Evolutionary conservation across 2,888 invertebrate species (phyloP), one percentile per base, ranked within the genome.

Genomic region (Plagiodera versicolora): DNA sequence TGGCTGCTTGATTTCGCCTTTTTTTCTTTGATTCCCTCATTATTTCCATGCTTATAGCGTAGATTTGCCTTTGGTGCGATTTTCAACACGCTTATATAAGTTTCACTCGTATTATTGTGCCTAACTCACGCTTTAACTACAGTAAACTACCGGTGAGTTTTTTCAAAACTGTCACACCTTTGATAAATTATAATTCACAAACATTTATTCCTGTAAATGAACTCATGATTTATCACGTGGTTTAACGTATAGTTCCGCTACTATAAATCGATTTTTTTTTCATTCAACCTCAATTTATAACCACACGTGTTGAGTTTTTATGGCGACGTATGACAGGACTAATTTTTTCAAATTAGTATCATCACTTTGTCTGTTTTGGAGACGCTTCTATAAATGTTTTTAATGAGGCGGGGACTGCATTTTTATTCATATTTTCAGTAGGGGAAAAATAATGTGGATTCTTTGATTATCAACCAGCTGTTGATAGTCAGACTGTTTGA

Each of bases 261-360:
- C 53, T 14, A 53, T 53, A 44, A 44, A 53, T 53, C 28, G 24
- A 20, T 6, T 19, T 39, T 30, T 35, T 30, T 35, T 44, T 53
- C 19, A 53, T 53, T 53, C 39, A 11, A 44, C 19, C 53, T 44
- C 44, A 44, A 44, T 53, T 53, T 53, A 53, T 53, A 44, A 53
- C 44, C 24, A 44, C 53, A 53, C 44, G 53, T 53, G 53, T 53
- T 53, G 20, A 24, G 16, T 53, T 53, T 53, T 53, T 53, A 17
- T 10, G 28, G 28, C 20, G 20, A 28, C 45, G 45, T 17, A 53
- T 44, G 45, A 53, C 53, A 53, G 24, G 44, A 44, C 44, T 30
- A 44, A 53, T 53, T 53, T 53, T 52, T 53, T 44, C 39, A 53
- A 53, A 39, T 39, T 39, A 14, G 6, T 39, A 14, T 14, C 39